Conservation (phyloP, 2,797 vertebrate species). For the Rachycentron canadum region DNA sequence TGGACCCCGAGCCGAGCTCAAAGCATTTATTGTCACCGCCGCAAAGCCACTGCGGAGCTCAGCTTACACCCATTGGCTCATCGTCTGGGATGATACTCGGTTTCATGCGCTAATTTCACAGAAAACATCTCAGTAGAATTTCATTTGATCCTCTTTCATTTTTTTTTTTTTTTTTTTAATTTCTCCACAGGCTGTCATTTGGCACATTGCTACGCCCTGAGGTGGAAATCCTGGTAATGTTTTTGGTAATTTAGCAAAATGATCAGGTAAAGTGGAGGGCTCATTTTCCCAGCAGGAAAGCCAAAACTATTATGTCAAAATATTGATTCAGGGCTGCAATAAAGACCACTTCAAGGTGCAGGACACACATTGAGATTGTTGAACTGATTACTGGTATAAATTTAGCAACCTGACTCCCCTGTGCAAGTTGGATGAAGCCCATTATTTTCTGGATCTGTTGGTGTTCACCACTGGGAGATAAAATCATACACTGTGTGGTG, state of each 20-base stretch:
- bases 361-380: slow-evolving; percentile 5
- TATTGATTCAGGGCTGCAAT: background rate
- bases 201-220: background rate
- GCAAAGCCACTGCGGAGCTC: slow-evolving; percentile 7
- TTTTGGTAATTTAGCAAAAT: slow-evolving; percentile 16
- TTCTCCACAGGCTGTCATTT: background rate
- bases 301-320: slow-evolving; percentile 13
- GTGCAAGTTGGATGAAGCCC: background rate
- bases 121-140: slow-evolving; percentile 16
- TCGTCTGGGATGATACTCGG: slow-evolving; percentile 2
- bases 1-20: slow-evolving; percentile 29
- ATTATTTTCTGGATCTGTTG: background rate
- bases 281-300: slow-evolving; percentile 21
- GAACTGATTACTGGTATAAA: slow-evolving; percentile 15
- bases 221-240: slow-evolving; percentile 10
- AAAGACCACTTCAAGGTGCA: background rate
- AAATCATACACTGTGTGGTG: background rate
- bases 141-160: background rate
- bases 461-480: background rate
- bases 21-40: slow-evolving; percentile 9
- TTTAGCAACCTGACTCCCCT: background rate
- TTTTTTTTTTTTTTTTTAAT: background rate
- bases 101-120: slow-evolving; percentile 29
- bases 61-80: background rate
- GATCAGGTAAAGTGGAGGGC: slow-evolving; percentile 2